A percentile compares a stretch with the other conserved stretches of the same genome.
phyloP scores from a whole-genome alignment of 2,888 invertebrate genomes.

The Amitus sp. region DNA sequence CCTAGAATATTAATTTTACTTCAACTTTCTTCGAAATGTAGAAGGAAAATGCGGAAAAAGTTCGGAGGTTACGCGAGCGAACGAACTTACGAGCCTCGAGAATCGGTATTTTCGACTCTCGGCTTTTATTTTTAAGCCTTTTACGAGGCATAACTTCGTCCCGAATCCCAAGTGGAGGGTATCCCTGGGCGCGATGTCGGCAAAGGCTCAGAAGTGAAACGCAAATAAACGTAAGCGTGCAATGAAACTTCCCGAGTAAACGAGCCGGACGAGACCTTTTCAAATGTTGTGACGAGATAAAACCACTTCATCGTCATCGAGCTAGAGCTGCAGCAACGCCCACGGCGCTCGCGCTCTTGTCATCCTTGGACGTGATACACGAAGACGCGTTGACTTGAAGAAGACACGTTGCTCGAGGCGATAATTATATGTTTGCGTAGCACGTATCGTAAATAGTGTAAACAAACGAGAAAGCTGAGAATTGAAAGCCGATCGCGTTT shows the following conservation, averaged over 20 bases:
- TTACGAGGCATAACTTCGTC: slow-evolving; percentile 7
- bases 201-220: slow-evolving; percentile 34
- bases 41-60: too few species aligned
- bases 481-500: not conserved
- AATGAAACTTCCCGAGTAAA: slow-evolving; percentile 9
- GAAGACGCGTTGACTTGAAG: not conserved
- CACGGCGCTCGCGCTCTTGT: slow-evolving; percentile 16
- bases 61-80: too few species aligned
- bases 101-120: not conserved
- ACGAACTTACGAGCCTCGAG: not conserved
- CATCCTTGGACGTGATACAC: slow-evolving; percentile 10
- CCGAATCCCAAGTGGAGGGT: slow-evolving; percentile 3
- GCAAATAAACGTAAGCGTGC: slow-evolving; percentile 30
- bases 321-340: slow-evolving; percentile 16
- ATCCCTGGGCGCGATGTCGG: slow-evolving; percentile 10
- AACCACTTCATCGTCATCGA: slow-evolving; percentile 16
- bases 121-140: slow-evolving; percentile 10
- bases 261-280: slow-evolving; percentile 7
- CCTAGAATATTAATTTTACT: too few species aligned
- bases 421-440: slow-evolving; percentile 26
- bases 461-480: too few species aligned
- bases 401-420: slow-evolving; percentile 7
- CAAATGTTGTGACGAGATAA: slow-evolving; percentile 13
- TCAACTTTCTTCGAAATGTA: too few species aligned
- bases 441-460: not conserved